These are phyloP conservation scores for Crotalus helleri DNA, from an alignment of 2,113 vertebrate species.

Conservation along the genomic window DNA sequence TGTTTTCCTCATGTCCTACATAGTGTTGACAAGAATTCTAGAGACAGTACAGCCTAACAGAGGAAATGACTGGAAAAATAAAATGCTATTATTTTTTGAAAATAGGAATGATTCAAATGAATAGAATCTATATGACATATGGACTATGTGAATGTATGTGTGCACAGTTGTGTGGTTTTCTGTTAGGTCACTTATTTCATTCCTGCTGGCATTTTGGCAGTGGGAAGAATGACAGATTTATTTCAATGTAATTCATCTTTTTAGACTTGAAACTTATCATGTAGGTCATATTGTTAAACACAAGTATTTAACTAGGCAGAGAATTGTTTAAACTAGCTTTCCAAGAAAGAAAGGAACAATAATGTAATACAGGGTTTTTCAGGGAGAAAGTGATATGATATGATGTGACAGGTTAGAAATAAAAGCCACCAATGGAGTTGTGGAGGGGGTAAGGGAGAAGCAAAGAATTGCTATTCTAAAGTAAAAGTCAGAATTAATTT, in stretches of 20 bases:
- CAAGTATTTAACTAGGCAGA: constrained; percentile 17
- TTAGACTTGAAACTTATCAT: constrained; percentile 11
- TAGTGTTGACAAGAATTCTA: constrained; percentile 6
- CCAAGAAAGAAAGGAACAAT: not conserved
- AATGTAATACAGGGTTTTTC: constrained; percentile 1
- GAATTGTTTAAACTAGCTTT: constrained; percentile 17
- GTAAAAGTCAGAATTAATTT: not conserved
- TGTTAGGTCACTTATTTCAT: not conserved
- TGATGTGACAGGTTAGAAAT: not conserved
- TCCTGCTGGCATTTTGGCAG: constrained; percentile 41
- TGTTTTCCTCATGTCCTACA: constrained; percentile 38
- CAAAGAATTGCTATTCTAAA: not conserved
- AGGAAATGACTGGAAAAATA: not conserved
- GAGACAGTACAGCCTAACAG: constrained; percentile 37
- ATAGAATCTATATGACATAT: not conserved
- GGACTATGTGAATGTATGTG: not conserved
- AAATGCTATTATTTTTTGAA: not conserved
- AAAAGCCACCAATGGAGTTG: not conserved
- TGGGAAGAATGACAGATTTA: constrained; percentile 12
- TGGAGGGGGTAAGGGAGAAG: not conserved
- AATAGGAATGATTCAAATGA: constrained; percentile 17
- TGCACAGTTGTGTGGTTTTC: not conserved
- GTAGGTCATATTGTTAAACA: constrained; percentile 38
- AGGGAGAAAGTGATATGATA: constrained; percentile 19
- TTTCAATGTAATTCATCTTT: not conserved